These are phyloP conservation scores for Stenoptilia bipunctidactyla DNA, from an alignment of 2,888 invertebrate species.

Conservation along the genomic window DNA sequence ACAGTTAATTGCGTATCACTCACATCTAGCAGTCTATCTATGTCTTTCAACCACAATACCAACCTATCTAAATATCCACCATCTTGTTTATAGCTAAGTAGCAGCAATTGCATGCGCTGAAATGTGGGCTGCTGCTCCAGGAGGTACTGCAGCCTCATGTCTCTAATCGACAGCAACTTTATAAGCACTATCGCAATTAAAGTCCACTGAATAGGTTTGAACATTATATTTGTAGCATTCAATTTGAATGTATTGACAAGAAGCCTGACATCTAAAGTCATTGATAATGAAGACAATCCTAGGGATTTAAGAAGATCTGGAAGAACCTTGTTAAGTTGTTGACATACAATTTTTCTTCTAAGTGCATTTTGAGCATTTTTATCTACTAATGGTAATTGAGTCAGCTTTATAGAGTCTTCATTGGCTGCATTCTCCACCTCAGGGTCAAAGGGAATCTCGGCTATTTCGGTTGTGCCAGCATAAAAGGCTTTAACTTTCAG, in stretches of 20 bases:
- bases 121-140: conserved; percentile 40
- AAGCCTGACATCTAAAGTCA: conserved; percentile 53
- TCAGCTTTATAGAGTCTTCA: conserved; percentile 33
- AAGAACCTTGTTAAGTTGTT: conserved; percentile 74
- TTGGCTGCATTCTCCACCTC: conserved; percentile 21
- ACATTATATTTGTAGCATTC: conserved; percentile 78
- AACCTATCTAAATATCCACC: conserved; percentile 61
- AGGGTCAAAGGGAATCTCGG: conserved; percentile 24
- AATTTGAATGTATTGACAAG: conserved; percentile 77
- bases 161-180: conserved; percentile 66
- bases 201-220: conserved; percentile 80
- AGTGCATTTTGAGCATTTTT: conserved; percentile 75
- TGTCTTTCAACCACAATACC: conserved; percentile 60
- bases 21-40: conserved; percentile 51
- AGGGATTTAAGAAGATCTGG: conserved; percentile 70
- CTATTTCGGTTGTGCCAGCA: conserved; percentile 61
- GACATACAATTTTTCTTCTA: conserved; percentile 77
- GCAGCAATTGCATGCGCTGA: conserved; percentile 52
- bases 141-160: conserved; percentile 34
- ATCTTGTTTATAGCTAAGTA: conserved; percentile 62
- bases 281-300: conserved; percentile 42
- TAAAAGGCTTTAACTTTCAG: conserved; percentile 77
- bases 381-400: conserved; percentile 75
- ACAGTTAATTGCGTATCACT: conserved; percentile 48
- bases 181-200: conserved; percentile 78